Evolutionary conservation across 2,888 invertebrate species (phyloP), one percentile per base, ranked within the genome.

Genomic region (Hirtodrosophila confusa): DNA sequence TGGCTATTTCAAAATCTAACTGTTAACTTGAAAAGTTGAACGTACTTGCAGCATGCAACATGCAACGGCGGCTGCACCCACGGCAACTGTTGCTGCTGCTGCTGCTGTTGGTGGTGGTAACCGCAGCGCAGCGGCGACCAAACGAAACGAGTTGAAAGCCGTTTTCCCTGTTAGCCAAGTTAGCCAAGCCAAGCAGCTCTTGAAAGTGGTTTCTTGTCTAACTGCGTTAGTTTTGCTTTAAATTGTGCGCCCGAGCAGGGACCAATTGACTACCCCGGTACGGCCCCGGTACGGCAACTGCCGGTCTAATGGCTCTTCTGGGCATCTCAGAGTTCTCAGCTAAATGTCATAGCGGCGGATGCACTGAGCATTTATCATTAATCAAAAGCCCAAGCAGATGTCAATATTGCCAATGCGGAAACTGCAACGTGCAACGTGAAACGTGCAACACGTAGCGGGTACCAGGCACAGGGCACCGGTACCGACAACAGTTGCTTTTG

Each of bases 1-100:
- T 86, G 85, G 85, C 88, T 69, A 86, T 86, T 84, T 86, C 82
- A 80, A 86, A 88, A 88, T 88, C 87, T 86, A 86, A 86, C 88
- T 88, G 85, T 86, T 88, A 76, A 85, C 86, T 80, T 73, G 83
- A 88, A 86, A 86, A 84, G 84, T 88, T 84, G 84, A 84, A 84
- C 86, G 84, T 88, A 84, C 84, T 86, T 70, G 84, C 86, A 74
- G 82, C 83, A 87, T 83, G 84, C 84, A 83, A 80, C 86, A 82
- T 82, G 83, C 79, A 76, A 74, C 74, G 60, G 40, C 58, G 64
- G 80, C 86, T 84, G 86, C 86, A 83, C 84, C 83, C 86, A 86
- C 83, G 86, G 86, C 83, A 75, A 75, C 51, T 17, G 70, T 57
- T 24, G 40, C 55, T 45, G 35, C 35, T 10, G 24, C 36, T 10